These are phyloP conservation scores for Morone chrysops DNA, from an alignment of 2,113 vertebrate species.

Conservation along the genomic window DNA sequence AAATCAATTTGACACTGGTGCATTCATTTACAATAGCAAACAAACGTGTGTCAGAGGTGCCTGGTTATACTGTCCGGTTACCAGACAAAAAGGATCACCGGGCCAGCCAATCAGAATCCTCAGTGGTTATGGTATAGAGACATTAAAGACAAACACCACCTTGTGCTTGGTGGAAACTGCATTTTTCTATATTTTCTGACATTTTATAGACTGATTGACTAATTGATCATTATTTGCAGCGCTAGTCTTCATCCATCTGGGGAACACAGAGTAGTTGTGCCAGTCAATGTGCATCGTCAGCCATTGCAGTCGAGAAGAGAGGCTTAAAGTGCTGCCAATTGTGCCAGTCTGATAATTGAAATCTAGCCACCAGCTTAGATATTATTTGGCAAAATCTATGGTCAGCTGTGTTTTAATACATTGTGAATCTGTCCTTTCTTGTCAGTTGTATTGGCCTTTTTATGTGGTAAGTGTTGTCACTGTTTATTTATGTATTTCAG, in stretches of 20 bases:
- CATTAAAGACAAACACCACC: conserved; percentile 1
- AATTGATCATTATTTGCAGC: conserved; percentile 36
- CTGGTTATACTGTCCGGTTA: neutral
- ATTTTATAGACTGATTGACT: conserved; percentile 30
- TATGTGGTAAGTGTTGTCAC: conserved; percentile 55
- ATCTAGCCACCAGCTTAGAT: conserved; percentile 75
- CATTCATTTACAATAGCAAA: neutral
- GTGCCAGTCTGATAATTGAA: conserved; percentile 74
- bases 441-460: conserved; percentile 64
- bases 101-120: conserved; percentile 16
- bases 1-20: neutral
- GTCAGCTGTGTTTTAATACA: conserved; percentile 70
- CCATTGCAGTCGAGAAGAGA: conserved; percentile 47
- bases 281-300: conserved; percentile 52
- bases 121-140: conserved; percentile 3
- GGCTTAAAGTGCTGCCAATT: conserved; percentile 72
- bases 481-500: conserved; percentile 64
- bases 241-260: conserved; percentile 63
- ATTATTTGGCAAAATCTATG: conserved; percentile 69
- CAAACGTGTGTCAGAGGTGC: neutral
- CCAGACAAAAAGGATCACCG: neutral
- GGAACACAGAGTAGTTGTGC: conserved; percentile 33
- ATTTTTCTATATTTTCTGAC: conserved; percentile 11
- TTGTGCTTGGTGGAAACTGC: neutral
- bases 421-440: conserved; percentile 70